Evolutionary conservation across 2,113 vertebrate genomes (phyloP).

Genomic region (Spilogale gracilis): DNA sequence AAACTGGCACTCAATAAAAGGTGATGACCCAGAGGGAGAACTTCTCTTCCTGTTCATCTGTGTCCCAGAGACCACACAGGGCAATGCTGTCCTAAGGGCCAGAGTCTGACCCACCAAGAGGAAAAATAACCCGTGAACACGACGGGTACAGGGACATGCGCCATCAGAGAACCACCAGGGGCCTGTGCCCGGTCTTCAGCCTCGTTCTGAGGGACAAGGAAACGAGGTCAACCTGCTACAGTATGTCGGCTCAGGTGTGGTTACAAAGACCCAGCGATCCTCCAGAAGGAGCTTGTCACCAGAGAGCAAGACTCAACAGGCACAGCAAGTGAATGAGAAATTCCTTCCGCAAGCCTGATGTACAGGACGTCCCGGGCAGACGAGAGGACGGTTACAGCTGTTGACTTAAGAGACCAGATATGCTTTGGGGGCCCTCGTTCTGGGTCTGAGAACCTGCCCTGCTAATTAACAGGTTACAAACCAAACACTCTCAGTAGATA

Average conservation of each 20-base stretch:
- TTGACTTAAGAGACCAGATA: constrained; percentile 65
- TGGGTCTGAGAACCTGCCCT: constrained; percentile 41
- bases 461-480: constrained; percentile 71
- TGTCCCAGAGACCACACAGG: background rate
- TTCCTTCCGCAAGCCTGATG: background rate
- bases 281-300: background rate
- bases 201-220: background rate
- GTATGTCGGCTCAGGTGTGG: background rate
- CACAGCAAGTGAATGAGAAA: background rate
- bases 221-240: no score
- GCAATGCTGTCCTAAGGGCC: background rate
- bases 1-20: background rate
- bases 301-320: background rate
- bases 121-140: no score
- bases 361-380: fast-evolving
- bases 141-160: background rate
- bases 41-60: no score
- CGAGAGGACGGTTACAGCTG: background rate
- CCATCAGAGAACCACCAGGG: fast-evolving
- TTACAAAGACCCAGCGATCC: background rate
- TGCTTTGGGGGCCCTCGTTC: constrained; percentile 8
- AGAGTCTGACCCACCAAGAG: background rate
- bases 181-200: background rate
- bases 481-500: constrained; percentile 61
- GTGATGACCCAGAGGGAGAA: background rate